These are phyloP conservation scores for Corvus moneduloides DNA, from an alignment of 2,113 vertebrate species.

Conservation along the genomic window DNA sequence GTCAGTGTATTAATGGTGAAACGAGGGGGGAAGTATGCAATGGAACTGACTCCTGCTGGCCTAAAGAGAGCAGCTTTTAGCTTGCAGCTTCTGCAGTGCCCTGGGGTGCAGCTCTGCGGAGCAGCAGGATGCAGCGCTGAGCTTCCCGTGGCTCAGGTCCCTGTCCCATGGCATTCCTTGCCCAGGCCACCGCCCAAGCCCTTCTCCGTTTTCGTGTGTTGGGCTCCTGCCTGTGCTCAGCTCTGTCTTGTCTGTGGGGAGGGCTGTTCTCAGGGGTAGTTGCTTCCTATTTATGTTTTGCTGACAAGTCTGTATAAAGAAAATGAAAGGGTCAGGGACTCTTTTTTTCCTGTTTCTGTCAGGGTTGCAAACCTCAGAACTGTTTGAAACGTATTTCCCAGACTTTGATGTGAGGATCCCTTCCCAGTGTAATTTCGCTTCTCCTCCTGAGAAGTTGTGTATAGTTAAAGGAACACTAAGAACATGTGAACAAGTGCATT, in stretches of 20 bases:
- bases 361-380: background rate
- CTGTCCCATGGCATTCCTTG: background rate
- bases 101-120: background rate
- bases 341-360: background rate
- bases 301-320: background rate
- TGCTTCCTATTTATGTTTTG: background rate
- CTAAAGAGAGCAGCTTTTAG: background rate
- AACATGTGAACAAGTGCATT: background rate
- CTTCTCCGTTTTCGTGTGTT: accelerated
- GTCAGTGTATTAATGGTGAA: background rate
- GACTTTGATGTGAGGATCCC: background rate
- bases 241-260: background rate
- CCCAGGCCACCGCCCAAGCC: background rate
- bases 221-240: background rate
- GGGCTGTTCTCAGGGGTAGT: background rate
- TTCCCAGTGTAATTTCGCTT: background rate
- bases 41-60: background rate
- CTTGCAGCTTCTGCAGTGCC: background rate
- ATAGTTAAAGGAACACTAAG: background rate
- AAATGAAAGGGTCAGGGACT: background rate
- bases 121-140: background rate
- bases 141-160: background rate
- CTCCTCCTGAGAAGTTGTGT: background rate
- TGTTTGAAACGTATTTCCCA: background rate
- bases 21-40: background rate